Evolutionary conservation across 2,797 vertebrate genomes (phyloP).

Genomic region (Anguilla anguilla): DNA sequence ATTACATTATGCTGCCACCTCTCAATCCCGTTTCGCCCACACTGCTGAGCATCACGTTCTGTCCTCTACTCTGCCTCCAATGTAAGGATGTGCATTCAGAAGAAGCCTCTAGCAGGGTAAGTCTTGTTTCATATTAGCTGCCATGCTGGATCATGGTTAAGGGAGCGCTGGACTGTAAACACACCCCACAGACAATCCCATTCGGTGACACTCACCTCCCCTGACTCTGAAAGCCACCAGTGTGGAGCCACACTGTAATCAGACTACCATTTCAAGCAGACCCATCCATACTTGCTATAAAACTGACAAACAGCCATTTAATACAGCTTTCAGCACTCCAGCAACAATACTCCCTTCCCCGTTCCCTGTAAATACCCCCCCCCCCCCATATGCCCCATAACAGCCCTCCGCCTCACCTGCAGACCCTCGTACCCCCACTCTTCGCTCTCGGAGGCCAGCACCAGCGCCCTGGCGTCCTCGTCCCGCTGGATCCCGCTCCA

Average conservation of each 20-base stretch:
- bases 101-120: neutral
- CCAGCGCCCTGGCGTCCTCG: constrained; percentile 72
- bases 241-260: neutral
- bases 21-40: neutral
- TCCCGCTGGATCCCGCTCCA: constrained; percentile 86
- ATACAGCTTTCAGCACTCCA: too few species aligned
- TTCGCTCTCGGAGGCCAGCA: constrained; percentile 71
- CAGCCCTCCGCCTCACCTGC: constrained; percentile 75
- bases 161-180: neutral
- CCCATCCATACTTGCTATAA: neutral
- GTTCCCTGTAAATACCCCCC: neutral
- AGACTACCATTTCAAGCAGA: neutral
- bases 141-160: neutral
- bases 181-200: neutral
- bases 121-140: neutral
- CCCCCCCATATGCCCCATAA: neutral
- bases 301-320: neutral
- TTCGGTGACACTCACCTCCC: neutral
- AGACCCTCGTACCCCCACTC: constrained; percentile 81
- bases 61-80: neutral
- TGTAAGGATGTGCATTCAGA: neutral
- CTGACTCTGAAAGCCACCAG: neutral
- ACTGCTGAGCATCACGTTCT: neutral
- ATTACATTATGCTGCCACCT: neutral
- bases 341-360: neutral